Percentiles rank a stretch among this genome's conserved stretches.
Conservation (phyloP, 2,888 invertebrate species). For the Sesamia inferens region DNA sequence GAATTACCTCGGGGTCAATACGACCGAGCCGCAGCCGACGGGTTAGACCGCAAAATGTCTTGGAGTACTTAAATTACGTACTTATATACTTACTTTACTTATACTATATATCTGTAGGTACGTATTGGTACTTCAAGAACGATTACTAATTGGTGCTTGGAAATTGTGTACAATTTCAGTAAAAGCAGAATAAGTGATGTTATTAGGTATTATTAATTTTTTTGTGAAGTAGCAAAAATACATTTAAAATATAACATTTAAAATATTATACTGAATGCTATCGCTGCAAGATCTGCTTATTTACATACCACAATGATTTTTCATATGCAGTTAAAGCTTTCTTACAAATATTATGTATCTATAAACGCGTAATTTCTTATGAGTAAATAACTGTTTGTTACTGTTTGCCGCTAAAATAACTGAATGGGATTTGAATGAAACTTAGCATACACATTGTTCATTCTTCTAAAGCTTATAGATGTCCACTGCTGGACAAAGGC, state of each 20-base stretch:
- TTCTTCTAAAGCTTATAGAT: no score
- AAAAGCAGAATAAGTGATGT: conserved; percentile 1
- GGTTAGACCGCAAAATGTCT: conserved; percentile 50
- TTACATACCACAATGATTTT: neutral
- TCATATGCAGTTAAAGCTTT: neutral
- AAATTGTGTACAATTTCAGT: conserved; percentile 6
- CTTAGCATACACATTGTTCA: no score
- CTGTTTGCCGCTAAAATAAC: no score
- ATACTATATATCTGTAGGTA: neutral
- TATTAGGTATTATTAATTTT: neutral
- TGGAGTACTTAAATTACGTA: conserved; percentile 36
- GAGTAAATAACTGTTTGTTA: no score
- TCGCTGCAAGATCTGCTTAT: neutral
- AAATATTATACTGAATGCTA: neutral
- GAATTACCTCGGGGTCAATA: conserved; percentile 55
- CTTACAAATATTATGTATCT: neutral
- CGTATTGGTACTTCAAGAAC: neutral
- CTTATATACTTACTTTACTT: conserved; percentile 20
- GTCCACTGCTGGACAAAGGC: no score
- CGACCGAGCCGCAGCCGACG: conserved; percentile 40
- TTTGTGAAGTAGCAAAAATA: neutral
- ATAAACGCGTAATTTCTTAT: no score
- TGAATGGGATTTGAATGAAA: no score
- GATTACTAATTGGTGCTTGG: neutral
- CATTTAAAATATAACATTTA: neutral